Conservation (phyloP, 2,888 invertebrate genomes). For the Psylliodes chrysocephalus region DNA sequence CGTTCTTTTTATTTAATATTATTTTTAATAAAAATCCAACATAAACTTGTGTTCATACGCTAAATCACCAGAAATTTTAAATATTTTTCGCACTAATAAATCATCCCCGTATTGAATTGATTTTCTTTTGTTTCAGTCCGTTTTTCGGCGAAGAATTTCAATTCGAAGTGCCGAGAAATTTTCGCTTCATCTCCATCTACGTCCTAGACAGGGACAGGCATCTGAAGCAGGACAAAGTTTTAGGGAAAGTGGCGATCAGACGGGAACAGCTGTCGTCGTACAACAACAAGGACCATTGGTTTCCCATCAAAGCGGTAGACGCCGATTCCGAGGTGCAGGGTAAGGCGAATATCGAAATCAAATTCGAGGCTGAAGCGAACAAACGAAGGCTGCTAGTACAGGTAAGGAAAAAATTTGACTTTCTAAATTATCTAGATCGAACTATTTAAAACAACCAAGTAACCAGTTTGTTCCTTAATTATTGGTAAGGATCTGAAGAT, state of each 20-base stretch:
- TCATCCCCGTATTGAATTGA: too few species aligned
- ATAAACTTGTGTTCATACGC: too few species aligned
- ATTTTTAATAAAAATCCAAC: too few species aligned
- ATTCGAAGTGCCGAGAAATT: constrained; percentile 90
- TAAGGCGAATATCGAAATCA: constrained; percentile 86
- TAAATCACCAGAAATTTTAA: too few species aligned
- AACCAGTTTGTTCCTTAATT: too few species aligned
- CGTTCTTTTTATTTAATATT: too few species aligned
- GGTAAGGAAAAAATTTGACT: constrained; percentile 8
- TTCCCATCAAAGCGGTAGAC: constrained; percentile 84
- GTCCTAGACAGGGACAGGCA: constrained; percentile 88
- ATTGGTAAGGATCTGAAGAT: too few species aligned
- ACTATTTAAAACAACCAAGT: too few species aligned
- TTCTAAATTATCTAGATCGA: too few species aligned
- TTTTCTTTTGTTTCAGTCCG: constrained; percentile 71
- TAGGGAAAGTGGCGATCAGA: constrained; percentile 88
- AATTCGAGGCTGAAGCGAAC: constrained; percentile 70
- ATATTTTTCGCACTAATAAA: too few species aligned
- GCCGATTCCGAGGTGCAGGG: constrained; percentile 92
- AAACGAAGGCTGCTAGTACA: constrained; percentile 68
- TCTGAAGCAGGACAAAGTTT: constrained; percentile 84
- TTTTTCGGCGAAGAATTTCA: constrained; percentile 95
- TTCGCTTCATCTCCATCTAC: constrained; percentile 89
- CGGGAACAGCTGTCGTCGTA: constrained; percentile 87
- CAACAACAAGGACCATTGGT: constrained; percentile 94